Base-by-base conservation (phyloP, 2,797 vertebrate species). In the Syndactyla subalaris region DNA sequence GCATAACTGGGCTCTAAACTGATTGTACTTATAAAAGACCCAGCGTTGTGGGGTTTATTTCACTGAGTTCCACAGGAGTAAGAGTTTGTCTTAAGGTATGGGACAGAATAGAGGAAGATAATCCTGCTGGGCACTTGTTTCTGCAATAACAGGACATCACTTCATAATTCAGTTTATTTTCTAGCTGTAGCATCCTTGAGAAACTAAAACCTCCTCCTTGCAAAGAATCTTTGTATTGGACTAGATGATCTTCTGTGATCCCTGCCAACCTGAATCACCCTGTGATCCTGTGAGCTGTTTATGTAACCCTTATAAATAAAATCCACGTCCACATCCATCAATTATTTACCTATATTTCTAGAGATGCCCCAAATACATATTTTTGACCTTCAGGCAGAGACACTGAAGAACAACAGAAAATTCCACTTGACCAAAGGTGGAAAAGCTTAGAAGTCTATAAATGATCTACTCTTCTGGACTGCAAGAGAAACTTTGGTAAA, bases 331-430 rank as follows among this genome's bases (percentile, higher is more conserved):
- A 62, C 34, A 74, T 57, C 61, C 85, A 88, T 95, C 91, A 93
- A 76, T 95, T 92, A 96, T 88, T 96, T 65, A 89, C 67, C 65
- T 58, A 3, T 71, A 81, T 93, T 92, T 88, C 92, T 91, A 92
- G 49, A 94, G 66, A 85, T 77, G 51, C 67, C 75, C 80, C 76
- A 89, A 49, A 91, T 70, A 72, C 46, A 84, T 66, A n/a, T 14
- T 74, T 96, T 85, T 92, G 85, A 95, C 91, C 89, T 95, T 92
- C 43, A 82, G 61, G 70, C 51, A 91, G 76, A 70, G 59, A 34
- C 30, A 49, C 26, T 79, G 80, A 88, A 82, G 39, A 8, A 66
- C 36, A 81, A 29, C 6, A 78, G 63, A 93, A 95, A 95, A 96
- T 91, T 90, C 88, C 67, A 76, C 39, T 89, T 84, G 55, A 71